Conservation (phyloP, 1,140 invertebrate species). For the Drosophila paulistorum region DNA sequence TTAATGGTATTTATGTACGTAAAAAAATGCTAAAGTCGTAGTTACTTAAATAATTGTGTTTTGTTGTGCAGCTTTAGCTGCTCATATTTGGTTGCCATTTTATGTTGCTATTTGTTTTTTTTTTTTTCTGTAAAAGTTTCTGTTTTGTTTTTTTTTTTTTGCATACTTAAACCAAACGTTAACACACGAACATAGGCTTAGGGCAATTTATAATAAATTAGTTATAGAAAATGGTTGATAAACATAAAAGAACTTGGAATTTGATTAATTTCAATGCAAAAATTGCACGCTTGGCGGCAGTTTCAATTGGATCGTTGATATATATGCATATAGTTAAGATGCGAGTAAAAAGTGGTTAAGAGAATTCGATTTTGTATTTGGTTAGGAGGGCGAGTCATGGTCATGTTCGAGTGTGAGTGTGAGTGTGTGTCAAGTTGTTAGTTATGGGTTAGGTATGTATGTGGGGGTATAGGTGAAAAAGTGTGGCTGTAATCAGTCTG, state of each 20-base stretch:
- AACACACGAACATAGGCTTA: constrained; percentile 69
- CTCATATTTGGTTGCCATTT: constrained; percentile 61
- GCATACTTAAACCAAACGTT: constrained; percentile 73
- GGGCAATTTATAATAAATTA: constrained; percentile 55
- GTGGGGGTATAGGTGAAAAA: constrained; percentile 16
- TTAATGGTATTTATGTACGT: constrained; percentile 18
- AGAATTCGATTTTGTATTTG: background rate
- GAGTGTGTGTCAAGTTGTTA: constrained; percentile 23
- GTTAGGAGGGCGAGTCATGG: background rate
- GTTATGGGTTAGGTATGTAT: background rate
- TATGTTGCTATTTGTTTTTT: constrained; percentile 46
- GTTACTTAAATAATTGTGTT: constrained; percentile 49
- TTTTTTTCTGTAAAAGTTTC: constrained; percentile 30
- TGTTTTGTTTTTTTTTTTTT: constrained; percentile 42
- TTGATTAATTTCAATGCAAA: constrained; percentile 48
- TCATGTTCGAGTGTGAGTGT: constrained; percentile 34
- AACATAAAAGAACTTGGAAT: constrained; percentile 44
- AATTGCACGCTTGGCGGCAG: constrained; percentile 58
- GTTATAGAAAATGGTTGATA: constrained; percentile 56
- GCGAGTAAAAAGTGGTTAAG: constrained; percentile 15
- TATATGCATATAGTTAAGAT: constrained; percentile 24
- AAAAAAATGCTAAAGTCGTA: constrained; percentile 55
- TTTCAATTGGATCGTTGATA: constrained; percentile 15
- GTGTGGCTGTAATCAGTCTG: constrained; percentile 27
- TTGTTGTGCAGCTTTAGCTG: constrained; percentile 50